These are phyloP conservation scores for Schizaphis graminum DNA, from an alignment of 2,888 invertebrate species.

Conservation along the genomic window DNA sequence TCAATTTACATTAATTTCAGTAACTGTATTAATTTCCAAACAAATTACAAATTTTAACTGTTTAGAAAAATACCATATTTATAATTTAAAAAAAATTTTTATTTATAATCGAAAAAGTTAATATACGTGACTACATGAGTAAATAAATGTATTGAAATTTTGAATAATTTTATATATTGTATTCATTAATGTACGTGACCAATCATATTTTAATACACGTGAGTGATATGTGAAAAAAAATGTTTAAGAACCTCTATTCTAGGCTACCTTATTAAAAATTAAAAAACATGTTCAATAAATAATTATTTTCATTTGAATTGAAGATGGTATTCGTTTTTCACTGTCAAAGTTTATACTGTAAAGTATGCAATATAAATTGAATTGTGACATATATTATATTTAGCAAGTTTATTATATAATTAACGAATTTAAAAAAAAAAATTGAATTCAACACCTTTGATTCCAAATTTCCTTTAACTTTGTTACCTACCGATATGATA, in stretches of 20 bases:
- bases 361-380: neutral
- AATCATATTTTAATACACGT: no score
- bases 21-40: neutral
- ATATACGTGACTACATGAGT: no score
- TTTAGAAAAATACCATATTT: neutral
- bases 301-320: neutral
- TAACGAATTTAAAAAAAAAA: neutral
- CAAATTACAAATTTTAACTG: neutral
- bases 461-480: neutral
- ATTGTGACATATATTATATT: neutral
- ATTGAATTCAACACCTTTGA: neutral
- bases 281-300: neutral
- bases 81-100: neutral
- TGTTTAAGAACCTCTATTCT: no score
- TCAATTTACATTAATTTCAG: neutral
- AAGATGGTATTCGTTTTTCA: neutral
- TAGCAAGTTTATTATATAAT: neutral
- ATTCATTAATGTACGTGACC: neutral
- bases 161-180: neutral
- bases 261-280: neutral
- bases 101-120: no score
- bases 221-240: no score
- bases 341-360: neutral
- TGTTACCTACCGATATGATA: neutral
- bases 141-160: neutral